Percentiles rank a stretch among this genome's conserved stretches.
These are phyloP conservation scores for Botia almorhae DNA, from an alignment of 2,797 vertebrate genomes.

Conservation along the genomic window DNA sequence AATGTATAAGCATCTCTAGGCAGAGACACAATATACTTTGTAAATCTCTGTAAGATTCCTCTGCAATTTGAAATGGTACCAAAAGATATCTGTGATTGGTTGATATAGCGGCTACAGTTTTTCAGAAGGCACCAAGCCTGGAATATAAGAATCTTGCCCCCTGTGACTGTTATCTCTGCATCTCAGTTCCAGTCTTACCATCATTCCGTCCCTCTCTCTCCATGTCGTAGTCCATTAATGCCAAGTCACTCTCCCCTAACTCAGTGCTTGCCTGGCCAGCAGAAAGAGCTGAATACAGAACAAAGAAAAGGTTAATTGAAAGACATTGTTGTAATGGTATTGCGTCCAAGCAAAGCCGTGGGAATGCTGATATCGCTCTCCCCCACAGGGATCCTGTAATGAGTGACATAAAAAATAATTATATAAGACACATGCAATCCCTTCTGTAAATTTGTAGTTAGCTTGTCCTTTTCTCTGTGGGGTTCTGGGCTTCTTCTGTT, in stretches of 20 bases:
- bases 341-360: conserved; percentile 66
- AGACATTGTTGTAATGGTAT: conserved; percentile 69
- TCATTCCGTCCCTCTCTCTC: conserved; percentile 33
- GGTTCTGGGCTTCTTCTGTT: conserved; percentile 52
- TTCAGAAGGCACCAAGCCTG: conserved; percentile 3
- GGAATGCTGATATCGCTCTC: conserved; percentile 52
- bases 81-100: conserved; percentile 22
- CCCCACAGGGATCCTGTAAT: conserved; percentile 68
- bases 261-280: conserved; percentile 63
- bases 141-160: neutral
- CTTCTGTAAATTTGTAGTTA: conserved; percentile 68
- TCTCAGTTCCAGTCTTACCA: conserved; percentile 26
- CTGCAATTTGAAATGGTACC: neutral
- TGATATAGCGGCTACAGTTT: conserved; percentile 26
- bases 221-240: conserved; percentile 62
- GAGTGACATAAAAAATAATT: conserved; percentile 78
- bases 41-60: neutral
- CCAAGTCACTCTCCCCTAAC: conserved; percentile 61
- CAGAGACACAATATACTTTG: neutral
- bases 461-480: conserved; percentile 58
- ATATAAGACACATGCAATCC: conserved; percentile 69
- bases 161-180: conserved; percentile 2
- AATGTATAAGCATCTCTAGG: neutral
- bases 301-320: conserved; percentile 71
- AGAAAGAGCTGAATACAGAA: conserved; percentile 65